These are phyloP conservation scores for Hydrotaea diabolus DNA, from an alignment of 2,888 invertebrate genomes.

Conservation along the genomic window DNA sequence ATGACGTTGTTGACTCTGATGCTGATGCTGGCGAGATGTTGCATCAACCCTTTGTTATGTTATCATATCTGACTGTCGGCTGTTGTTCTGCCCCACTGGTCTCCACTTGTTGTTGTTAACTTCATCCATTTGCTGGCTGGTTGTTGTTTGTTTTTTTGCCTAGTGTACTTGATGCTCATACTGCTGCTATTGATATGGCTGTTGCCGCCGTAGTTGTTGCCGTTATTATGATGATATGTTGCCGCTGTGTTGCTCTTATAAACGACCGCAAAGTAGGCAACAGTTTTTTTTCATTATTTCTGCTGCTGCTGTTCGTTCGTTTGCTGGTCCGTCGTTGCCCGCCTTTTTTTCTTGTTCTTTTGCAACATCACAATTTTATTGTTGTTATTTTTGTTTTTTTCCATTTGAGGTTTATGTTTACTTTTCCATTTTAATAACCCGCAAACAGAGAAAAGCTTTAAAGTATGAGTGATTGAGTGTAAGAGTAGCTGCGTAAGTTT, in stretches of 20 bases:
- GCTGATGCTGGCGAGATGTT: neutral
- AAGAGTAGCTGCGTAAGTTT: neutral
- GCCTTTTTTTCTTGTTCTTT: slow-evolving; percentile 34
- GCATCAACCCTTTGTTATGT: slow-evolving; percentile 53
- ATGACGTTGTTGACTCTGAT: slow-evolving; percentile 37
- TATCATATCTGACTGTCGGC: slow-evolving; percentile 42
- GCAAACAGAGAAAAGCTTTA: slow-evolving; percentile 33
- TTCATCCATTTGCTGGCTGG: slow-evolving; percentile 36
- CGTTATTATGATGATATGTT: neutral
- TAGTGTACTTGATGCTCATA: neutral
- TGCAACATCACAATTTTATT: slow-evolving; percentile 33
- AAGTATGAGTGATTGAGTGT: slow-evolving; percentile 47
- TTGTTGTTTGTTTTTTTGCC: slow-evolving; percentile 47
- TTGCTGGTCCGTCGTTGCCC: too few species aligned
- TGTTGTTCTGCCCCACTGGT: slow-evolving; percentile 29
- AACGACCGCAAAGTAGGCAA: slow-evolving; percentile 68
- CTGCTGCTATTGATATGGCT: neutral
- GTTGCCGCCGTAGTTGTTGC: neutral
- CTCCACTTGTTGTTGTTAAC: slow-evolving; percentile 63
- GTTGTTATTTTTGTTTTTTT: slow-evolving; percentile 29
- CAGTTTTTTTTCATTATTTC: slow-evolving; percentile 54
- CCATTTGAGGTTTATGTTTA: slow-evolving; percentile 57
- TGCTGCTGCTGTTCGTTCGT: slow-evolving; percentile 15
- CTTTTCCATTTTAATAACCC: slow-evolving; percentile 61
- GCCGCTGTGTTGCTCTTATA: slow-evolving; percentile 58